Percentiles rank a stretch among this genome's conserved stretches.
These are phyloP conservation scores for Bombus confusus DNA, from an alignment of 1,140 invertebrate species.

Conservation along the genomic window DNA sequence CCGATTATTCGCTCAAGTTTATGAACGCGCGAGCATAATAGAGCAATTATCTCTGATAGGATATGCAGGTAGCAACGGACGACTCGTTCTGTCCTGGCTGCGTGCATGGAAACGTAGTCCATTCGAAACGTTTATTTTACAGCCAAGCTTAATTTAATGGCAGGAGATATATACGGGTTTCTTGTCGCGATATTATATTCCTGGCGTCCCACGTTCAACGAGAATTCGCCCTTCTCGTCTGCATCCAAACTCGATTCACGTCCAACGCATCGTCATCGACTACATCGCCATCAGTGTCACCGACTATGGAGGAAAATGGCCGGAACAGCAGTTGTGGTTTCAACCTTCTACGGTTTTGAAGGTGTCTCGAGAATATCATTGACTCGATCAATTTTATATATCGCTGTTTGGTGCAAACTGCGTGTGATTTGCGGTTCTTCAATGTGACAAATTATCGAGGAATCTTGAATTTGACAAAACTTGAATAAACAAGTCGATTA, in stretches of 20 bases:
- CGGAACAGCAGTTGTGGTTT: not conserved
- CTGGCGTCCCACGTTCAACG: not conserved
- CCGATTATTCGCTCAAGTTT: slow-evolving; percentile 54
- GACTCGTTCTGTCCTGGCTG: slow-evolving; percentile 2
- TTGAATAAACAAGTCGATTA: no score
- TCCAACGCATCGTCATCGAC: not conserved
- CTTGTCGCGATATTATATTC: slow-evolving; percentile 52
- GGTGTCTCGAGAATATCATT: not conserved
- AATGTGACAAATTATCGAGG: no score
- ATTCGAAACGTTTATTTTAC: slow-evolving; percentile 55
- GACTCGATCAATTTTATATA: not conserved
- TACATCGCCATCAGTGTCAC: not conserved
- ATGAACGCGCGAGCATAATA: slow-evolving; percentile 54
- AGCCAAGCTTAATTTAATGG: slow-evolving; percentile 48
- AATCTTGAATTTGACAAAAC: no score
- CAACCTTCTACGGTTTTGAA: not conserved
- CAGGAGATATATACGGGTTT: slow-evolving; percentile 35
- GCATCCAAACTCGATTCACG: not conserved
- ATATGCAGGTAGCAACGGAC: slow-evolving; percentile 40
- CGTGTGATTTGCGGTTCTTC: no score
- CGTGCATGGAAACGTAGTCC: not conserved
- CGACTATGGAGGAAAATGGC: not conserved
- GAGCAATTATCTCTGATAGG: slow-evolving; percentile 62
- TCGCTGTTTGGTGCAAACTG: no score
- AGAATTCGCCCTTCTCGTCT: not conserved